Conservation (phyloP, 2,888 invertebrate genomes). For the Agelastica alni region DNA sequence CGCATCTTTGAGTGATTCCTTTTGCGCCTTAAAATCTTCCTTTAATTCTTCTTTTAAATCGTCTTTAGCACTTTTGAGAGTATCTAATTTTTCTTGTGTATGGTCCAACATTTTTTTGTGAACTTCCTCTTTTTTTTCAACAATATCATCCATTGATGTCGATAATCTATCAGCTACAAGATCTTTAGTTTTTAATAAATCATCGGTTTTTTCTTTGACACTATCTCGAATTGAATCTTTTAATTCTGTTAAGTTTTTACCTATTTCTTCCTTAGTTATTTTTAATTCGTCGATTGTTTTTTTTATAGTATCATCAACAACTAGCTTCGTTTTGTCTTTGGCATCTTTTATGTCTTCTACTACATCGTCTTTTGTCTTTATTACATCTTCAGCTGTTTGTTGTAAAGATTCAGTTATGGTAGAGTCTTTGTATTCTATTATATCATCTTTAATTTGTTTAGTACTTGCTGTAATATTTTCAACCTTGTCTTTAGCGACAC, state of each 20-base stretch:
- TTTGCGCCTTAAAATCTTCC: background rate
- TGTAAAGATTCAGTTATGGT: no score
- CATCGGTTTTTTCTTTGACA: background rate
- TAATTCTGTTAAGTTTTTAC: background rate
- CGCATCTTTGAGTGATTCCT: background rate
- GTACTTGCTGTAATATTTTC: no score
- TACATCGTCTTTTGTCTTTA: background rate
- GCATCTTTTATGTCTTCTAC: background rate
- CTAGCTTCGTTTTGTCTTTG: background rate
- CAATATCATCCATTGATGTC: constrained; percentile 20
- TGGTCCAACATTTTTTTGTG: constrained; percentile 13
- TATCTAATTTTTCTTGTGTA: constrained; percentile 2
- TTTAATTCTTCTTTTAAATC: background rate
- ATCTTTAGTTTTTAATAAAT: background rate
- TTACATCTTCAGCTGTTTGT: background rate
- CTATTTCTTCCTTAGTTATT: constrained; percentile 8
- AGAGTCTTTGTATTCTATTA: no score
- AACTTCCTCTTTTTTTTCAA: constrained; percentile 1
- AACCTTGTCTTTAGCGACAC: no score
- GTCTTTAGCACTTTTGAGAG: background rate
- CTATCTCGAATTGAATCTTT: background rate
- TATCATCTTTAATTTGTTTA: no score
- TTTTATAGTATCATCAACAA: background rate
- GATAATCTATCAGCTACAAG: background rate
- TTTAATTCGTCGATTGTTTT: background rate